Conservation (phyloP, 1,140 invertebrate species). For the Nymphalis io region DNA sequence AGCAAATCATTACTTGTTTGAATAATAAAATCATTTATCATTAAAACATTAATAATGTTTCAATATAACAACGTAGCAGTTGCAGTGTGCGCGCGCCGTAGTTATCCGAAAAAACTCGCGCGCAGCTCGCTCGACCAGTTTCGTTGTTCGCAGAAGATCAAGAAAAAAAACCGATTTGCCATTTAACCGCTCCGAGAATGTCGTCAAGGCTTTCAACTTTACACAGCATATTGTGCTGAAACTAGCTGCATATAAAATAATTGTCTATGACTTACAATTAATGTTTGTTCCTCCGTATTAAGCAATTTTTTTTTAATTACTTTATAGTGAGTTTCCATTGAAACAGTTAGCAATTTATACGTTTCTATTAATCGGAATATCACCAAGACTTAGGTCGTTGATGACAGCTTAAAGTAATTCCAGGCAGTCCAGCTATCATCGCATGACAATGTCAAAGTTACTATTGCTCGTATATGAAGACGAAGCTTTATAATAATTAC, state of each 20-base stretch:
- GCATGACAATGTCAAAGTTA: too few relatives aligned
- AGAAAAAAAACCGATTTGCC: slow-evolving; percentile 63
- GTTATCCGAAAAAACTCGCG: slow-evolving; percentile 60
- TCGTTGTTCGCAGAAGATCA: slow-evolving; percentile 59
- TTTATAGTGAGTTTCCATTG: too few relatives aligned
- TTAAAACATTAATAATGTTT: neutral
- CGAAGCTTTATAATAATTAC: too few relatives aligned
- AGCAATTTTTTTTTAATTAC: too few relatives aligned
- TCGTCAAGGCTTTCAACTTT: slow-evolving; percentile 69
- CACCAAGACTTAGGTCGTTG: too few relatives aligned
- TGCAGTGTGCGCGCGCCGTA: slow-evolving; percentile 14
- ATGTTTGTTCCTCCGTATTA: too few relatives aligned
- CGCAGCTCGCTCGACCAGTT: slow-evolving; percentile 61
- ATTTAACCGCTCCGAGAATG: slow-evolving; percentile 59
- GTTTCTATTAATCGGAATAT: too few relatives aligned
- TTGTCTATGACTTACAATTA: neutral
- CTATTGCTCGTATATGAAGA: too few relatives aligned
- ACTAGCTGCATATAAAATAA: slow-evolving; percentile 4
- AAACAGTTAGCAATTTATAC: too few relatives aligned
- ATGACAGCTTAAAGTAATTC: too few relatives aligned
- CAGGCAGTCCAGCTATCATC: too few relatives aligned
- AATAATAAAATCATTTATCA: neutral
- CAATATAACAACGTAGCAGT: slow-evolving; percentile 11
- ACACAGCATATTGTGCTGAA: slow-evolving; percentile 36
- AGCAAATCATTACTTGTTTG: neutral